These are phyloP conservation scores for Botia almorhae DNA, from an alignment of 2,797 vertebrate genomes.

Conservation along the genomic window DNA sequence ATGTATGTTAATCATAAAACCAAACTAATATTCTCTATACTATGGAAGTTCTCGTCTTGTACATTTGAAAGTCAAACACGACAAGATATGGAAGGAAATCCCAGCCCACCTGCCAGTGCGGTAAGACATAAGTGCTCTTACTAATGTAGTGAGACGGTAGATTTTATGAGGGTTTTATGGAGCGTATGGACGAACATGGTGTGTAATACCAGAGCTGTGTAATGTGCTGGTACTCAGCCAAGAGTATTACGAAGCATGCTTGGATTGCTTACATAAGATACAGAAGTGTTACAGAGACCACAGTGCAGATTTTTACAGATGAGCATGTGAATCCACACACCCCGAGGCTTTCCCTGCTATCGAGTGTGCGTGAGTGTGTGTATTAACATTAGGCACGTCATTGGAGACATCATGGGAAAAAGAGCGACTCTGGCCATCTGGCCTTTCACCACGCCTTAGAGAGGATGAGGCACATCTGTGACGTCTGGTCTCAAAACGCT, in stretches of 20 bases:
- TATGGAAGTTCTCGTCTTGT: not conserved
- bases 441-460: constrained; percentile 43
- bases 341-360: not conserved
- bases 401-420: constrained; percentile 16
- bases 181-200: not conserved
- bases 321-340: constrained; percentile 25
- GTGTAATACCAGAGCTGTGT: constrained; percentile 1
- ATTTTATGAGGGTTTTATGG: constrained; percentile 29
- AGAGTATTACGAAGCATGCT: not conserved
- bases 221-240: constrained; percentile 2
- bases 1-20: not conserved
- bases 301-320: not conserved
- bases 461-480: constrained; percentile 39
- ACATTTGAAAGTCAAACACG: not conserved
- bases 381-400: constrained; percentile 24
- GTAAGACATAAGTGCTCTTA: not conserved
- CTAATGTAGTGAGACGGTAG: not conserved
- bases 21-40: not conserved
- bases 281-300: constrained; percentile 9
- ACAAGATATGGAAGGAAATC: constrained; percentile 14
- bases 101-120: not conserved
- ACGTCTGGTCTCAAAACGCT: not conserved
- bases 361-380: constrained; percentile 1
- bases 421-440: constrained; percentile 50
- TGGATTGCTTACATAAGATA: constrained; percentile 28